phyloP scores from a whole-genome alignment of 2,113 vertebrate genomes.

The Ceratotherium simum region DNA sequence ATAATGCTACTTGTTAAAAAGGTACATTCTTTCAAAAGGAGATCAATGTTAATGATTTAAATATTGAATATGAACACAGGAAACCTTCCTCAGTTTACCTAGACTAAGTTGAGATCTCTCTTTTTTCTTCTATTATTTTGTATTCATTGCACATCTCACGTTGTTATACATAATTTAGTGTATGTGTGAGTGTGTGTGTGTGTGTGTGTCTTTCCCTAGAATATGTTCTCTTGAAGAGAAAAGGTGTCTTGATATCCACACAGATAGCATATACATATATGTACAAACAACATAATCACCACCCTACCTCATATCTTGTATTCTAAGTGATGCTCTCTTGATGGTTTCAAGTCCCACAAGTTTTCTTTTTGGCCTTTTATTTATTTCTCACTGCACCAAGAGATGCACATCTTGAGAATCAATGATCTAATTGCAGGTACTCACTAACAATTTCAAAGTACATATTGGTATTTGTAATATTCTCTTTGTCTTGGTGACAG shows the following conservation, averaged over 20 bases:
- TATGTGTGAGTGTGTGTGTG: neutral
- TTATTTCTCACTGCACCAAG: neutral
- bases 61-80: neutral
- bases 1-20: neutral
- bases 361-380: neutral
- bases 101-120: neutral
- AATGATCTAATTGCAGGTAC: neutral
- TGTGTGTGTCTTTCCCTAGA: neutral
- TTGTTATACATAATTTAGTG: neutral
- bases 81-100: neutral
- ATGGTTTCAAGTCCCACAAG: neutral
- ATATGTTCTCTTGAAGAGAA: neutral
- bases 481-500: neutral
- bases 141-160: neutral
- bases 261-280: fast-evolving
- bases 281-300: neutral
- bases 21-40: neutral
- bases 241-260: neutral
- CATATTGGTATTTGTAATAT: neutral
- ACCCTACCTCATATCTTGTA: neutral
- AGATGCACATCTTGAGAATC: neutral
- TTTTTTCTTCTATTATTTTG: neutral
- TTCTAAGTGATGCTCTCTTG: neutral
- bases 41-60: neutral
- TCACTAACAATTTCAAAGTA: neutral